A percentile compares a stretch with the other conserved stretches of the same genome.
These are phyloP conservation scores for Amblyjoppa fuscipennis DNA, from an alignment of 2,888 invertebrate genomes.

Conservation along the genomic window DNA sequence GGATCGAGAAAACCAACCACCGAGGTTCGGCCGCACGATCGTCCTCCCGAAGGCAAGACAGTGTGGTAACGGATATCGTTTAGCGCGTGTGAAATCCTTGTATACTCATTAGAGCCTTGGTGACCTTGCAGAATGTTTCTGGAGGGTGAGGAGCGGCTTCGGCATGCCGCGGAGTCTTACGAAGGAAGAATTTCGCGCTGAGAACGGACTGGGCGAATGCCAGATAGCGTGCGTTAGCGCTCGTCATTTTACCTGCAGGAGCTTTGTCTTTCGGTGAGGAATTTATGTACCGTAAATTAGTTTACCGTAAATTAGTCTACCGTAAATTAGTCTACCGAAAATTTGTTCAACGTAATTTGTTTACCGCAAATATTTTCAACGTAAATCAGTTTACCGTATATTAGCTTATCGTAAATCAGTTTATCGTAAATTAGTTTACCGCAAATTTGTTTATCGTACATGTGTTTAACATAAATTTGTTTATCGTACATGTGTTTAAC, in stretches of 20 bases:
- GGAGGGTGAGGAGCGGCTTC: conserved; percentile 92
- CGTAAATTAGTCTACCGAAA: neutral
- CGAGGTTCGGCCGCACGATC: conserved; percentile 27
- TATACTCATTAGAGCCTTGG: neutral
- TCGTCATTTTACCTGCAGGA: conserved; percentile 91
- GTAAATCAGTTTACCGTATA: neutral
- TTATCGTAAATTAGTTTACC: neutral
- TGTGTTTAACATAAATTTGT: neutral
- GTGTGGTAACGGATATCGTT: neutral
- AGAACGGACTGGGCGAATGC: conserved; percentile 91
- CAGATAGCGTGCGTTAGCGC: conserved; percentile 92
- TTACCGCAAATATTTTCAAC: neutral
- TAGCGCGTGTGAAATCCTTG: neutral
- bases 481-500: conserved; percentile 21
- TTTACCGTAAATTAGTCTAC: neutral
- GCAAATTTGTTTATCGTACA: neutral
- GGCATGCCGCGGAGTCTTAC: conserved; percentile 89
- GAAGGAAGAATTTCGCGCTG: conserved; percentile 88
- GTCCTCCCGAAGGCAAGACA: conserved; percentile 74
- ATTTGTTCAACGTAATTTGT: neutral
- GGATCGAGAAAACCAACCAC: conserved; percentile 67
- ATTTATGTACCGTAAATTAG: conserved; percentile 27
- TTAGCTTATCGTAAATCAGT: neutral
- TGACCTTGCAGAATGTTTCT: conserved; percentile 90
- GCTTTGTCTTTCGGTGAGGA: conserved; percentile 91